A percentile compares a stretch with the other conserved stretches of the same genome.
Evolutionary conservation across 2,888 invertebrate species (phyloP).

Genomic region (Hydrotaea cyrtoneurina): DNA sequence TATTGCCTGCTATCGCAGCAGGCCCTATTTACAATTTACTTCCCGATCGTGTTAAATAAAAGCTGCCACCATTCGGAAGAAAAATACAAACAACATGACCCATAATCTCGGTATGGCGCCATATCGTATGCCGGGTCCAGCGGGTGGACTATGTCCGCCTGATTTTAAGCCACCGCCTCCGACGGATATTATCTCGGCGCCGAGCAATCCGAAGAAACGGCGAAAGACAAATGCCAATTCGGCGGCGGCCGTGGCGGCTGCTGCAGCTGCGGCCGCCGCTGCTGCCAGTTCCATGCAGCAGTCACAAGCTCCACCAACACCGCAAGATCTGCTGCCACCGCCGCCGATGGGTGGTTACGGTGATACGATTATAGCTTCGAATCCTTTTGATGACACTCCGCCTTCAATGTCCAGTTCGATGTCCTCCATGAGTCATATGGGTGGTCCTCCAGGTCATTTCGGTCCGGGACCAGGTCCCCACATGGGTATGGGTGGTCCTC

Average conservation of each 20-base stretch:
- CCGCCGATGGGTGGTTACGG: conserved; percentile 95
- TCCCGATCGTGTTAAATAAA: conserved; percentile 70
- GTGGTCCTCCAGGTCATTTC: conserved; percentile 76
- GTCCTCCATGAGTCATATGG: conserved; percentile 86
- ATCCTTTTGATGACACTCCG: conserved; percentile 94
- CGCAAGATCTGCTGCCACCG: conserved; percentile 88
- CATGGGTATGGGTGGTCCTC: conserved; percentile 81
- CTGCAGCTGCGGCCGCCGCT: conserved; percentile 78
- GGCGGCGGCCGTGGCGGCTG: conserved; percentile 82
- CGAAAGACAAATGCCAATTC: conserved; percentile 87
- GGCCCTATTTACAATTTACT: conserved; percentile 55
- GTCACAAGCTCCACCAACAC: conserved; percentile 86
- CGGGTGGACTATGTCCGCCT: conserved; percentile 85
- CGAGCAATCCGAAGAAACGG: conserved; percentile 93
- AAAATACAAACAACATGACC: conserved; percentile 84
- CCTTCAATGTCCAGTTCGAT: conserved; percentile 83
- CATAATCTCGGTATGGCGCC: conserved; percentile 91
- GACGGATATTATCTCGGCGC: conserved; percentile 88
- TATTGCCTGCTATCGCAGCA: conserved; percentile 59
- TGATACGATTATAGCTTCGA: conserved; percentile 96
- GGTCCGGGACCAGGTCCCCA: conserved; percentile 74
- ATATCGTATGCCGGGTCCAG: conserved; percentile 87
- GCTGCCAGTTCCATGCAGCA: conserved; percentile 81
- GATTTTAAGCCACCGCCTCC: conserved; percentile 86
- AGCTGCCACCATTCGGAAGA: conserved; percentile 80